phyloP scores from a whole-genome alignment of 2,797 vertebrate genomes.

The Anomalospiza imberbis region DNA sequence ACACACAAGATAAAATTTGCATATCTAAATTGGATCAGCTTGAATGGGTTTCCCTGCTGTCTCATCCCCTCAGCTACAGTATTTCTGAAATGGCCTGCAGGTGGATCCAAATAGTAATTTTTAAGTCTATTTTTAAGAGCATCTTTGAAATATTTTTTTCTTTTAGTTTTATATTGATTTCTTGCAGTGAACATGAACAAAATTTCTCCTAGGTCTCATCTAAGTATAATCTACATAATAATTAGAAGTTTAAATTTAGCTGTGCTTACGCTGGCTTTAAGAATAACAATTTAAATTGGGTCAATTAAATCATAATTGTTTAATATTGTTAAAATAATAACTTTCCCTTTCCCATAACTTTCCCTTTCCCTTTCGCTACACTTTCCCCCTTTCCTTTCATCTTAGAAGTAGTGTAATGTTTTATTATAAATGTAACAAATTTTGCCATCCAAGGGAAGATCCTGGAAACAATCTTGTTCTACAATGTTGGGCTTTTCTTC shows the following conservation, averaged over 20 bases:
- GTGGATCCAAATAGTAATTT: constrained; percentile 66
- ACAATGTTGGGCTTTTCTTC: fast-evolving
- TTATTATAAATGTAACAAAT: background rate
- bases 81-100: constrained; percentile 63
- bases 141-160: constrained; percentile 22
- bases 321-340: background rate
- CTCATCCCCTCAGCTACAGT: constrained; percentile 55
- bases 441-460: background rate
- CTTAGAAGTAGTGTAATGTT: background rate
- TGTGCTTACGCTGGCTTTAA: constrained; percentile 11
- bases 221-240: constrained; percentile 17
- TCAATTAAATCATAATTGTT: background rate
- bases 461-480: background rate
- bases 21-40: constrained; percentile 92
- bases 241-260: constrained; percentile 29
- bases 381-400: background rate
- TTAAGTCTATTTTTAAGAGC: constrained; percentile 53
- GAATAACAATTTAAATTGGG: background rate
- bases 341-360: background rate
- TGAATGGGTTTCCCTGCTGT: constrained; percentile 75
- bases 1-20: constrained; percentile 80
- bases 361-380: background rate
- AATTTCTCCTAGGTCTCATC: background rate
- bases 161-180: constrained; percentile 56
- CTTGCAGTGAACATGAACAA: constrained; percentile 29